Evolutionary conservation across 2,797 vertebrate species (phyloP), one percentile per base, ranked within the genome.

Genomic region (Pyrrhura leucotis): DNA sequence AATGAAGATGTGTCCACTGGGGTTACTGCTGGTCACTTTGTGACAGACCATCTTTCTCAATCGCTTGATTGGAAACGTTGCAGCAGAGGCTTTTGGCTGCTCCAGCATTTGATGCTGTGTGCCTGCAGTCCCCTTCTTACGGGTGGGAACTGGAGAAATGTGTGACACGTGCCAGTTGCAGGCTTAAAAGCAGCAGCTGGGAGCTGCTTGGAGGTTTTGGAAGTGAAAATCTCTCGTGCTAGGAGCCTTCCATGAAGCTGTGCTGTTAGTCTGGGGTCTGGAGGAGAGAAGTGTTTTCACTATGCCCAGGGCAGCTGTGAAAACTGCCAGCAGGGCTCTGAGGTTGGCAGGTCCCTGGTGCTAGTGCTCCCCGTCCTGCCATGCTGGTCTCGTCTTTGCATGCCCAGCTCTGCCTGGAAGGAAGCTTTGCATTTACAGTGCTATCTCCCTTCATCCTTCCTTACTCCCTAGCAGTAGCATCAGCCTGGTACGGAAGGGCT

Each of bases 351-450:
- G 5, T 33, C 28, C 39, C 19, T 74, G 37, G 23, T 79, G 14
- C 14, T 53, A 19, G 11, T 61, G 33, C 14, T 90, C 40, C 47
- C 13, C 31, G 12, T 62, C 58, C 33, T n/a, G 8, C 44, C 71
- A 42, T 75, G 26, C 51, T 29, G 3, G 2, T 28, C 63, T 51
- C 9, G 1, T 56, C 68, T 42, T 40, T 68, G 31, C 1, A 1
- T 51, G 45, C 44, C 67, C 33, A 26, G 16, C 28, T 35, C 62
- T 82, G 42, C 56, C 25, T 44, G 10, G 16, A 58, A 48, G 16
- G 35, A 20, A 0, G 0, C 40, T 68, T 56, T 61, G 15, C 28
- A 14, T 22, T 75, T 0, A 0, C n/a, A 40, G 45, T 29, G 22
- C 25, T 14, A 0, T 20, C 35, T 69, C 7, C 18, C 18, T 73